A percentile compares a stretch with the other conserved stretches of the same genome.
Conservation (phyloP, 2,113 vertebrate genomes). For the Vombatus ursinus region DNA sequence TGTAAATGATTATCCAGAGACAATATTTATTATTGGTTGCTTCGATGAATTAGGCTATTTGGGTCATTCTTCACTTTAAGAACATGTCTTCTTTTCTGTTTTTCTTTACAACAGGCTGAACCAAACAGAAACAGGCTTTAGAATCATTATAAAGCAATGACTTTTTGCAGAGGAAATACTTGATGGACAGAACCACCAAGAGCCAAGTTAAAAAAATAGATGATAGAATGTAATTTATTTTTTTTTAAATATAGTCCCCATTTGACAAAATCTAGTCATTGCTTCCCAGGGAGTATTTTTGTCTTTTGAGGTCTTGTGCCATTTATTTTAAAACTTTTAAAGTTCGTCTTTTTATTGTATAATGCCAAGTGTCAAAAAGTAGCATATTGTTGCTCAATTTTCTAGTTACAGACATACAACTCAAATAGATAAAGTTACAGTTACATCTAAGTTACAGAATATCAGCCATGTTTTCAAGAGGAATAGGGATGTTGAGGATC, state of each 20-base stretch:
- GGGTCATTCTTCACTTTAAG: slow-evolving; percentile 51
- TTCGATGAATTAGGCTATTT: slow-evolving; percentile 61
- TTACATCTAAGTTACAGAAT: not conserved
- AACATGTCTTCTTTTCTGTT: slow-evolving; percentile 49
- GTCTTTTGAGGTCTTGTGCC: not conserved
- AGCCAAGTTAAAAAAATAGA: not conserved
- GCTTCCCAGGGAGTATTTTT: not conserved
- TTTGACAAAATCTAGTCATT: not conserved
- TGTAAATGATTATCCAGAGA: slow-evolving; percentile 66
- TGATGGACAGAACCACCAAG: not conserved
- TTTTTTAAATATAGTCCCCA: not conserved
- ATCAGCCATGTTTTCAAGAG: not conserved
- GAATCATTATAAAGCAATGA: not conserved
- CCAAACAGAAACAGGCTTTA: slow-evolving; percentile 47
- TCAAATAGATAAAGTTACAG: not conserved
- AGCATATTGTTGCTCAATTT: not conserved
- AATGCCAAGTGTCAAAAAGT: not conserved
- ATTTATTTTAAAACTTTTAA: not conserved
- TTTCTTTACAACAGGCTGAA: slow-evolving; percentile 11
- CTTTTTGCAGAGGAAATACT: not conserved
- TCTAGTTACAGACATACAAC: not conserved
- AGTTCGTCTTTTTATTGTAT: not conserved
- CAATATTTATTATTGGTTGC: slow-evolving; percentile 39
- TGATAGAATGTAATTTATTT: not conserved
- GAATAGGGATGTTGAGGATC: not conserved